phyloP scores from a whole-genome alignment of 2,797 vertebrate genomes.

The Pantherophis alleghaniensis region DNA sequence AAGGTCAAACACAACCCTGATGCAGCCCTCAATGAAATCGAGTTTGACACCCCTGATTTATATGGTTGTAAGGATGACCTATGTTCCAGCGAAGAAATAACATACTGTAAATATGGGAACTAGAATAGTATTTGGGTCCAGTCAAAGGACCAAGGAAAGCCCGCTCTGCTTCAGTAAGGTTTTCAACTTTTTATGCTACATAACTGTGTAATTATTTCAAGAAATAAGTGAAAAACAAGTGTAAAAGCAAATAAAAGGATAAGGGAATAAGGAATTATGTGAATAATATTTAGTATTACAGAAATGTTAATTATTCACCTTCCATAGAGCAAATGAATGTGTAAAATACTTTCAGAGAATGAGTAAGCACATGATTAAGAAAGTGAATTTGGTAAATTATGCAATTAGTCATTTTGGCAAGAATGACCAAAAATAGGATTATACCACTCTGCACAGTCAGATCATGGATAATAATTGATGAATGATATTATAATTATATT shows the following conservation, averaged over 20 bases:
- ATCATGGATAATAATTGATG: background rate
- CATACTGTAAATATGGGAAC: background rate
- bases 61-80: background rate
- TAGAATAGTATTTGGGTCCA: background rate
- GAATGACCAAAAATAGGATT: background rate
- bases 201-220: background rate
- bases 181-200: background rate
- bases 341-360: background rate
- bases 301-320: background rate
- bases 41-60: too few relatives aligned
- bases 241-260: background rate
- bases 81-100: background rate
- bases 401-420: background rate
- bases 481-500: background rate
- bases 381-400: background rate
- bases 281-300: background rate
- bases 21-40: too few relatives aligned
- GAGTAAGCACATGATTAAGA: background rate
- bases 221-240: background rate
- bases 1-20: too few relatives aligned
- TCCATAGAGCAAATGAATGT: background rate
- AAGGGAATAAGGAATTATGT: background rate
- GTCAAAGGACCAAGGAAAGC: background rate
- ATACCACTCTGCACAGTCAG: background rate
- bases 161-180: background rate